Evolutionary conservation across 2,797 vertebrate genomes (phyloP).

Genomic region (Hyperoplus immaculatus): DNA sequence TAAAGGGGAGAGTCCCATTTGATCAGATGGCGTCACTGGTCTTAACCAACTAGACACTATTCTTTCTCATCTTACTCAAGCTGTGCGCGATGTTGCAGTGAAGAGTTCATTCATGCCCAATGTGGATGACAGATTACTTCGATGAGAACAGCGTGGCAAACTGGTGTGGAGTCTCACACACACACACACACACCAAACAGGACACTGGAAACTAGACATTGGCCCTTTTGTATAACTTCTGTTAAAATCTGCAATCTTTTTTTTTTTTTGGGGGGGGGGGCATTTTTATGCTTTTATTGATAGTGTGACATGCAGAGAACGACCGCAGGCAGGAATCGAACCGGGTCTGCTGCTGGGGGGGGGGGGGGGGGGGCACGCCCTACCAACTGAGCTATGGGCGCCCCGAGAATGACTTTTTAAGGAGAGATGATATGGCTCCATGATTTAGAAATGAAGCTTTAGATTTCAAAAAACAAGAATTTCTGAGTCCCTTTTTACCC

Average conservation of each 20-base stretch:
- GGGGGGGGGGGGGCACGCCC: too few species aligned
- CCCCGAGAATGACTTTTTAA: too few species aligned
- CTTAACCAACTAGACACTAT: neutral
- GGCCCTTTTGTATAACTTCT: slow-evolving; percentile 38
- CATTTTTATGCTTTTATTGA: too few species aligned
- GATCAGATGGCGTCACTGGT: neutral
- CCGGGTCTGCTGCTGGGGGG: too few species aligned
- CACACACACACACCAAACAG: neutral
- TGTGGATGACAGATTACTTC: neutral
- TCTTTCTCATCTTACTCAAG: neutral
- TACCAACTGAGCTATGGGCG: too few species aligned
- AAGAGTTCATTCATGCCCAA: neutral
- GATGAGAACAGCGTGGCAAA: neutral
- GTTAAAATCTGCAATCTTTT: slow-evolving; percentile 24
- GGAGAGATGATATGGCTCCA: too few species aligned
- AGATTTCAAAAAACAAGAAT: neutral
- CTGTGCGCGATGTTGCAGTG: neutral
- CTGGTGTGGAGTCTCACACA: neutral
- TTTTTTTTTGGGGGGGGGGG: too few species aligned
- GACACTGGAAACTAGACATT: slow-evolving; percentile 57
- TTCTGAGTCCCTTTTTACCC: neutral
- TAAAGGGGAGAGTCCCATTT: neutral
- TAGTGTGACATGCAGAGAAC: too few species aligned
- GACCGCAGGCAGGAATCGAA: too few species aligned
- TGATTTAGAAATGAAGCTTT: too few species aligned